These are phyloP conservation scores for Hypsopygia costalis DNA, from an alignment of 2,888 invertebrate genomes.

Conservation along the genomic window DNA sequence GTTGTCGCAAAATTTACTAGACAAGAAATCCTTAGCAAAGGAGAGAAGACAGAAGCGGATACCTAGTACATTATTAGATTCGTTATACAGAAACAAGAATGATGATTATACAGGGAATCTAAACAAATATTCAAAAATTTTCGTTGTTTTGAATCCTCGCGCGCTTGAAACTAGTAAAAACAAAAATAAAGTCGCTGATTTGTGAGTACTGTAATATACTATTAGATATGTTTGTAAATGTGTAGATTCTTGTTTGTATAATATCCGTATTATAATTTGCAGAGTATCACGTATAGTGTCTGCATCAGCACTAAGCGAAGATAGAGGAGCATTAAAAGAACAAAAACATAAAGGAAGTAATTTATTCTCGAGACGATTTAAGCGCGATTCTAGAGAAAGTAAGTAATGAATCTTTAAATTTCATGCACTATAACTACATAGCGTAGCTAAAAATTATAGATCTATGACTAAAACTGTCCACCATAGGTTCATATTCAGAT, in stretches of 20 bases:
- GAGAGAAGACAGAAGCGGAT: not conserved
- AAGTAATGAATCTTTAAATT: conserved; percentile 21
- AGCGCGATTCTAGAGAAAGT: conserved; percentile 42
- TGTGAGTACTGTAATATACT: conserved; percentile 2
- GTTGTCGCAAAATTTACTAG: not conserved
- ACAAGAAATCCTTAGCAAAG: not conserved
- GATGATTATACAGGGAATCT: not conserved
- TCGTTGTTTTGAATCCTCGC: conserved; percentile 4
- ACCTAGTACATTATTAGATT: not conserved
- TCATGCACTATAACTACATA: not conserved
- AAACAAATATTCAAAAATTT: conserved; percentile 8
- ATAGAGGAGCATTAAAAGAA: not conserved
- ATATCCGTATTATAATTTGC: not conserved
- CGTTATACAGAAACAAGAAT: not conserved
- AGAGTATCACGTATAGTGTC: conserved; percentile 2
- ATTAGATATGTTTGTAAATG: not conserved
- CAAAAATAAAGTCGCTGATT: conserved; percentile 2
- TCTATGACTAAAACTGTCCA: too few relatives aligned
- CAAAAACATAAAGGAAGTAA: conserved; percentile 27
- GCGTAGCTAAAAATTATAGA: too few relatives aligned
- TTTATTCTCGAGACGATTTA: conserved; percentile 29
- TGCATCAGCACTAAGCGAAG: not conserved
- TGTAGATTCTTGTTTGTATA: not conserved
- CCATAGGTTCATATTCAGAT: too few relatives aligned
- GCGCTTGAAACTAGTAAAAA: not conserved